These are phyloP conservation scores for Ypsolopha sequella DNA, from an alignment of 2,888 invertebrate genomes.

Conservation along the genomic window DNA sequence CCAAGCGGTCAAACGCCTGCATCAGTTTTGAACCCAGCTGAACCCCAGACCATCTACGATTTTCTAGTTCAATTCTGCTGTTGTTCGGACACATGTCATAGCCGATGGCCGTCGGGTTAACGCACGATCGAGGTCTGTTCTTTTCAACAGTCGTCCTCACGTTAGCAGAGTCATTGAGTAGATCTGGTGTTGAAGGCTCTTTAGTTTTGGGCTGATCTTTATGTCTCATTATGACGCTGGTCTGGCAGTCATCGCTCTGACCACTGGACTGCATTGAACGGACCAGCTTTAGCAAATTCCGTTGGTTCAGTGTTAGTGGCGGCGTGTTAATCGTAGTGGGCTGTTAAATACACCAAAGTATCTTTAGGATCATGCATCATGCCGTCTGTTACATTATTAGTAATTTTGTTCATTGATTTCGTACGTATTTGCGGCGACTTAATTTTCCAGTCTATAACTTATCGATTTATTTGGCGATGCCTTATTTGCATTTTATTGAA, in stretches of 20 bases:
- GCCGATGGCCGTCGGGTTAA: slow-evolving; percentile 66
- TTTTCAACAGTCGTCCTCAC: slow-evolving; percentile 62
- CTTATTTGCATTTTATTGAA: slow-evolving; percentile 69
- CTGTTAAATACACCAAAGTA: slow-evolving; percentile 65
- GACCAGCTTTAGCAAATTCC: slow-evolving; percentile 69
- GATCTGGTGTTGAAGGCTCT: slow-evolving; percentile 70
- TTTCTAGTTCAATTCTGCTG: slow-evolving; percentile 60
- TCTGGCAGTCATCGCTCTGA: slow-evolving; percentile 64
- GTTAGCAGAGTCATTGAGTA: slow-evolving; percentile 68
- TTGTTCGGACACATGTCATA: slow-evolving; percentile 63
- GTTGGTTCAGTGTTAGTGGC: slow-evolving; percentile 70
- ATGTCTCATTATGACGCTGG: slow-evolving; percentile 62
- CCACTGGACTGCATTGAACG: slow-evolving; percentile 70
- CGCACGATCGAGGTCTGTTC: slow-evolving; percentile 78
- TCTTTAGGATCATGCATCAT: slow-evolving; percentile 63
- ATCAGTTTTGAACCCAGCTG: slow-evolving; percentile 78
- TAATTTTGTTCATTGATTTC: slow-evolving; percentile 10
- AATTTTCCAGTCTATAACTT: not conserved
- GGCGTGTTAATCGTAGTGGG: slow-evolving; percentile 65
- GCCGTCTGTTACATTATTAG: slow-evolving; percentile 21
- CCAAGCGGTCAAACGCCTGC: slow-evolving; percentile 78
- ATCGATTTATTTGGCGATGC: slow-evolving; percentile 20
- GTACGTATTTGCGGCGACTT: slow-evolving; percentile 3
- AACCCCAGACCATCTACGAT: slow-evolving; percentile 81
- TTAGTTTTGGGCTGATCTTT: slow-evolving; percentile 54